A percentile compares a stretch with the other conserved stretches of the same genome.
Evolutionary conservation across 2,113 vertebrate genomes (phyloP).

Genomic region (Cephalopterus ornatus): DNA sequence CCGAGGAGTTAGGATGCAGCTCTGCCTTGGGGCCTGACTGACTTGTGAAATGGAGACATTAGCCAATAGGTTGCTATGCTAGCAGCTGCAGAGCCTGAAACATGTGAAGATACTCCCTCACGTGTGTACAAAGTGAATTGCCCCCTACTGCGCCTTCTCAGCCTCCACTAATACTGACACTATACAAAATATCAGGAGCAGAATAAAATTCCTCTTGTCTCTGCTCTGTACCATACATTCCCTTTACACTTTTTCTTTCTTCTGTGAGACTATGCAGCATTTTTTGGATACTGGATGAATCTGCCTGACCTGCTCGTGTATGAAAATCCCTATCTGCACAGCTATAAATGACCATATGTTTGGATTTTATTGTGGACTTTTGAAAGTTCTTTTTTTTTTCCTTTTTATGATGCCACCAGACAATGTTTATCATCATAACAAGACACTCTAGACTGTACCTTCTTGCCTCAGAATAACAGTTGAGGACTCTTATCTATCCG

Average conservation of each 20-base stretch:
- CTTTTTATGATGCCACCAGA: background rate
- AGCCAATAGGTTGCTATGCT: background rate
- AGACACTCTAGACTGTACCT: background rate
- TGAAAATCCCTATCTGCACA: background rate
- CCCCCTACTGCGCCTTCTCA: background rate
- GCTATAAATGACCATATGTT: background rate
- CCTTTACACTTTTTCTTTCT: background rate
- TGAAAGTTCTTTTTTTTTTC: background rate
- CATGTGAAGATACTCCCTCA: background rate
- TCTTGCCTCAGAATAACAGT: background rate
- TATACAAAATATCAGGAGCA: background rate
- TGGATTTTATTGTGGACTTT: background rate
- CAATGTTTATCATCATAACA: background rate
- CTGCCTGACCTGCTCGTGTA: background rate
- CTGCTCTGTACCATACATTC: background rate
- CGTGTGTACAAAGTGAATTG: background rate
- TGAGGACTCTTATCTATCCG: background rate
- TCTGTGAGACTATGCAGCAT: background rate
- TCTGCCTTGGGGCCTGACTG: background rate
- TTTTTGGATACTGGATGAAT: background rate
- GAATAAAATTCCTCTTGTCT: background rate
- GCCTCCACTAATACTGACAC: background rate
- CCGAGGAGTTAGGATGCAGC: background rate
- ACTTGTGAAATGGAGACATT: background rate
- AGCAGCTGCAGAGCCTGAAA: background rate